Percentiles rank a stretch among this genome's conserved stretches.
Conservation (phyloP, 1,140 invertebrate genomes). For the Elysia chlorotica region DNA sequence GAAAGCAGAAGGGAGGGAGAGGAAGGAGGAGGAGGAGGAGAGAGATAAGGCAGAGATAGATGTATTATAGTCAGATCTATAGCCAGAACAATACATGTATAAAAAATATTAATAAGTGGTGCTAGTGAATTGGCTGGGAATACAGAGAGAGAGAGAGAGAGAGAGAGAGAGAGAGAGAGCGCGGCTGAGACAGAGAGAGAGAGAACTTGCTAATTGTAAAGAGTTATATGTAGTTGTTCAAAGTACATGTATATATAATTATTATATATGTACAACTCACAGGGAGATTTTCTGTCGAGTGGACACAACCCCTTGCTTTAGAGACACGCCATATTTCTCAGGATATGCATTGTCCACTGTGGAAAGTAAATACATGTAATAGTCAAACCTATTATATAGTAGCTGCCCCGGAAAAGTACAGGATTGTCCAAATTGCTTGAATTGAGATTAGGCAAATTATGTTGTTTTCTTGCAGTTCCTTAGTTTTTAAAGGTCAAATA, state of each 20-base stretch:
- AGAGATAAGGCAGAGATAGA: no score
- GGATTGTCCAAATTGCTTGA: no score
- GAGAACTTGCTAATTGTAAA: neutral
- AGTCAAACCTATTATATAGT: neutral
- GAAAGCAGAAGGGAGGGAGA: no score
- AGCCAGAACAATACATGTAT: no score
- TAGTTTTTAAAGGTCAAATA: no score
- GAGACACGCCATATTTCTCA: neutral
- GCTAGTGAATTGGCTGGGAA: neutral
- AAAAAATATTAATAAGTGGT: no score
- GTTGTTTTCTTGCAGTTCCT: no score
- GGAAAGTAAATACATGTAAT: neutral
- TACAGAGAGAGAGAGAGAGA: neutral
- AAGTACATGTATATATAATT: neutral
- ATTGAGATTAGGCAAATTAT: no score
- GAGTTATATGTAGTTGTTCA: neutral
- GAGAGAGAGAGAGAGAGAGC: neutral
- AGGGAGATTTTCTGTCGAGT: neutral
- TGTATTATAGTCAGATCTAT: no score
- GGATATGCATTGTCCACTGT: slow-evolving; percentile 11
- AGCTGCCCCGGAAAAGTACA: no score
- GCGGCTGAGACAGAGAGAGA: neutral
- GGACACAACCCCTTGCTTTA: neutral
- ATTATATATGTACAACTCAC: neutral
- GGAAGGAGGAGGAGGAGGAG: no score